Conservation (phyloP, 2,113 vertebrate genomes). For the Piprites chloris region DNA sequence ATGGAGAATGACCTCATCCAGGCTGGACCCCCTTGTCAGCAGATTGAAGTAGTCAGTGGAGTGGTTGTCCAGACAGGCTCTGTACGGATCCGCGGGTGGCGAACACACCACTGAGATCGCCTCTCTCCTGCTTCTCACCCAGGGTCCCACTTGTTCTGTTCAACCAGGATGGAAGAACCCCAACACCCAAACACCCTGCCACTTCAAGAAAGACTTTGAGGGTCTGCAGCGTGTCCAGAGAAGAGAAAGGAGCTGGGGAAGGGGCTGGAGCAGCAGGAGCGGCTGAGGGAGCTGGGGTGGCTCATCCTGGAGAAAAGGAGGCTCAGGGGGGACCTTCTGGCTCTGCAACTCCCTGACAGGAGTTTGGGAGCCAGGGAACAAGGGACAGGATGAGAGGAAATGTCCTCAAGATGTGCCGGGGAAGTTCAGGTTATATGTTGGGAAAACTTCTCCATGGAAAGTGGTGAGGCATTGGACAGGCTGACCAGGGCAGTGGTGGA, state of each 20-base stretch:
- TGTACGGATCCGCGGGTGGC: rapidly evolving
- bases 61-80: not conserved
- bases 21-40: not conserved
- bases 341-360: not conserved
- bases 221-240: not conserved
- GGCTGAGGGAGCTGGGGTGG: not conserved
- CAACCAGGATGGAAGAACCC: rapidly evolving
- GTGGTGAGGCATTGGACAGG: rapidly evolving
- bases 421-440: rapidly evolving
- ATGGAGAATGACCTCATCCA: rapidly evolving
- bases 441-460: rapidly evolving
- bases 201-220: not conserved
- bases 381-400: not conserved
- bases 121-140: not conserved
- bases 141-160: not conserved
- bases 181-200: not conserved
- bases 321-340: not conserved
- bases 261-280: not conserved
- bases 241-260: not conserved
- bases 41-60: not conserved
- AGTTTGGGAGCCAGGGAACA: not conserved
- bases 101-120: not conserved
- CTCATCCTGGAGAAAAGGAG: not conserved
- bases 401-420: not conserved
- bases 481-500: not conserved